These are phyloP conservation scores for Drosophila repletoides DNA, from an alignment of 1,140 invertebrate genomes.

Conservation along the genomic window DNA sequence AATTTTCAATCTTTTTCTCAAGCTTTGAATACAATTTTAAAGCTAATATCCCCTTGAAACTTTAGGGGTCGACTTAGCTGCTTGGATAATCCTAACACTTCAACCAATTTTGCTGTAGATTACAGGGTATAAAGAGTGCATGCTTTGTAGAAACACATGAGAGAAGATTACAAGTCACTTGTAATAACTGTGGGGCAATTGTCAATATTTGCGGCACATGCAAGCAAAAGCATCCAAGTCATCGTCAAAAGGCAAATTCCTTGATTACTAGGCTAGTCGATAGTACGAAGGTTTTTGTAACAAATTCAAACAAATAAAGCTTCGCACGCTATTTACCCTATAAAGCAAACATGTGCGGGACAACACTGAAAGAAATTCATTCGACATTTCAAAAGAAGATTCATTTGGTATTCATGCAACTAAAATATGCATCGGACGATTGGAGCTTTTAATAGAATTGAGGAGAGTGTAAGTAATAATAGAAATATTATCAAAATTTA, in stretches of 20 bases:
- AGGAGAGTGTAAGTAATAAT: no score
- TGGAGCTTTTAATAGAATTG: no score
- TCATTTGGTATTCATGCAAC: no score
- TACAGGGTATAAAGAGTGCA: constrained; percentile 53
- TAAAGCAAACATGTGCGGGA: constrained; percentile 55
- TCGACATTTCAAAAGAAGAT: neutral
- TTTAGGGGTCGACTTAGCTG: no score
- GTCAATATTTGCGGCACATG: constrained; percentile 76
- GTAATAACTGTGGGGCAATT: constrained; percentile 50
- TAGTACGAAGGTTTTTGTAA: constrained; percentile 62
- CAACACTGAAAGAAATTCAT: neutral
- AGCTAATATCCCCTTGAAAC: no score
- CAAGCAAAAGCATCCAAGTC: constrained; percentile 53
- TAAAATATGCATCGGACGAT: no score
- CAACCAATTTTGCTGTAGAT: neutral
- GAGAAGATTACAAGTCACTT: constrained; percentile 50
- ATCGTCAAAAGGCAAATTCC: constrained; percentile 31
- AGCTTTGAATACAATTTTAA: neutral
- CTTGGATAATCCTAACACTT: no score
- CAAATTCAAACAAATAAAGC: constrained; percentile 68
- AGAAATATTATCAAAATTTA: no score
- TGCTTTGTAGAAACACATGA: constrained; percentile 60
- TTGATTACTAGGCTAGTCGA: constrained; percentile 46
- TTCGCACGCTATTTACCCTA: constrained; percentile 62
- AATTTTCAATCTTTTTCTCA: neutral